Percentiles rank a stretch among this genome's conserved stretches.
These are phyloP conservation scores for Drosophila formosana DNA, from an alignment of 2,888 invertebrate species.

Conservation along the genomic window DNA sequence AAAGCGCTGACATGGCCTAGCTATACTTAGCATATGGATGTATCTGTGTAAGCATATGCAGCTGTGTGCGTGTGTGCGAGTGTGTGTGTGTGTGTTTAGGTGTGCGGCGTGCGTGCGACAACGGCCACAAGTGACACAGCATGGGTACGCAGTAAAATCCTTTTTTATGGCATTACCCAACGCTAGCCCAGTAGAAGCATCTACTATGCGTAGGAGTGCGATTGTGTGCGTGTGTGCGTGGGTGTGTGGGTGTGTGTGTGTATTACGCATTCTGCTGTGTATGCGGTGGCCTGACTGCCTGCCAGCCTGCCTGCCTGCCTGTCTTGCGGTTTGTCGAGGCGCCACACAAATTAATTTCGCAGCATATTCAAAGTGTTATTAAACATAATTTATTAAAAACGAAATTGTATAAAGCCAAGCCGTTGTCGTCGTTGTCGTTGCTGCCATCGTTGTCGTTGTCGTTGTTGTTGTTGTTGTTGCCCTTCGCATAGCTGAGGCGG, in stretches of 20 bases:
- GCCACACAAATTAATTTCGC: conserved; percentile 78
- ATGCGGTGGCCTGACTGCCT: not conserved
- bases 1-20: conserved; percentile 71
- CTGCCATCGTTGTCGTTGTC: conserved; percentile 5
- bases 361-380: conserved; percentile 82
- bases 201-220: conserved; percentile 1
- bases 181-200: conserved; percentile 31
- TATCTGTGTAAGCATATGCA: conserved; percentile 16
- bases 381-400: conserved; percentile 83
- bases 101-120: conserved; percentile 50
- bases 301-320: conserved; percentile 26
- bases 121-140: conserved; percentile 70
- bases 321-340: conserved; percentile 59
- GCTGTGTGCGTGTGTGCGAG: conserved; percentile 4
- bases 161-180: conserved; percentile 74
- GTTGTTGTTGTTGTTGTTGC: conserved; percentile 14
- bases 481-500: conserved; percentile 5
- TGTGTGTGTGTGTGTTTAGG: conserved; percentile 18
- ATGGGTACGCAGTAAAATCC: conserved; percentile 77
- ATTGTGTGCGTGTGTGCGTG: conserved; percentile 22
- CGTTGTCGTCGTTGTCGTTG: not conserved
- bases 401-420: conserved; percentile 74
- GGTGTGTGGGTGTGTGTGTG: conserved; percentile 8
- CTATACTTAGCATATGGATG: conserved; percentile 63
- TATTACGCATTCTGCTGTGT: conserved; percentile 41